Percentiles rank a stretch among this genome's conserved stretches.
phyloP scores from a whole-genome alignment of 2,888 invertebrate species.

The Limnephilus lunatus region DNA sequence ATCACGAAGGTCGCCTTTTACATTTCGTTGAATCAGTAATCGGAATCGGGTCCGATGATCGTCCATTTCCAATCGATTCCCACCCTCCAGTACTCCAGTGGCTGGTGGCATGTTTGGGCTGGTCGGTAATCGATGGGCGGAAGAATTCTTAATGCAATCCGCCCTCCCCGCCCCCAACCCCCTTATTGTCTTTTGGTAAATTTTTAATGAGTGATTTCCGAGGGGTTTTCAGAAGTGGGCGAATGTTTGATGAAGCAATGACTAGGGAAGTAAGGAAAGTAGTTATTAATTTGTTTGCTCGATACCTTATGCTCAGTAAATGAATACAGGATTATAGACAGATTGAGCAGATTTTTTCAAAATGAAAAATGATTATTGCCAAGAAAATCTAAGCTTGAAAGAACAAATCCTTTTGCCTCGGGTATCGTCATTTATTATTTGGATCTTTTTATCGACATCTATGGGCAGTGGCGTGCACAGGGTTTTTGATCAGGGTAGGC shows the following conservation, averaged over 20 bases:
- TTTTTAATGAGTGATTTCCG: slow-evolving; percentile 23
- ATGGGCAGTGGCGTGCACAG: too few species aligned
- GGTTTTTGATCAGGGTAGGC: too few species aligned
- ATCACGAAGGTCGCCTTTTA: neutral
- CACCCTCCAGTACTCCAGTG: slow-evolving; percentile 14
- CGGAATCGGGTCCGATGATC: neutral
- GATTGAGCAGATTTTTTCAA: neutral
- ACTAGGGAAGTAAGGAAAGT: neutral
- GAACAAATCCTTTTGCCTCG: neutral
- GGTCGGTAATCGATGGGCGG: slow-evolving; percentile 9
- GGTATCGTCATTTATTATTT: neutral
- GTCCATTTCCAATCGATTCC: slow-evolving; percentile 19
- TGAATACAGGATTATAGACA: neutral
- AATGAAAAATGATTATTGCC: neutral
- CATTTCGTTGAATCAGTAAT: neutral
- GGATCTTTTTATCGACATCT: neutral
- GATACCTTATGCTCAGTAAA: neutral
- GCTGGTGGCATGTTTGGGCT: slow-evolving; percentile 2
- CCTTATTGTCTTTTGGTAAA: slow-evolving; percentile 24
- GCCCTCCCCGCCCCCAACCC: neutral
- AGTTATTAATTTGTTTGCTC: neutral
- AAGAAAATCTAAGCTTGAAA: neutral
- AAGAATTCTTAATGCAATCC: slow-evolving; percentile 14
- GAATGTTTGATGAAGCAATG: neutral
- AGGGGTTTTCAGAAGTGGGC: neutral